These are phyloP conservation scores for Falcaria lacertinaria DNA, from an alignment of 2,888 invertebrate species.

Conservation along the genomic window DNA sequence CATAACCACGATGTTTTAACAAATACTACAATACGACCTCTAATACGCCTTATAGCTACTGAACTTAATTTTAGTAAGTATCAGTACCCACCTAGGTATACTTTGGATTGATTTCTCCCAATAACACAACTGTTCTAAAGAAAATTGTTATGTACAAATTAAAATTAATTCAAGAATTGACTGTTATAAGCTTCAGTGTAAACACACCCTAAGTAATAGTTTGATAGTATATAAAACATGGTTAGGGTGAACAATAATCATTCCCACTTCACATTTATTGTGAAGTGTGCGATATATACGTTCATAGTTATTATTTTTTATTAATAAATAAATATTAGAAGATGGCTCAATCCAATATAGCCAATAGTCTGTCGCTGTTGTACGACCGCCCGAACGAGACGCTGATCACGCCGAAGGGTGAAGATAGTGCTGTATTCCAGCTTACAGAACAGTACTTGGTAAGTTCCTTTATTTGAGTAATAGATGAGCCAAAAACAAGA, in stretches of 20 bases:
- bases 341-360: slow-evolving; percentile 36
- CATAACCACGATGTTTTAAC: too few species aligned
- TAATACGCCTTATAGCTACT: too few species aligned
- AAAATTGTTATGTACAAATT: too few species aligned
- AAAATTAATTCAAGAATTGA: too few species aligned
- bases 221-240: slow-evolving; percentile 19
- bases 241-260: slow-evolving; percentile 12
- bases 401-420: slow-evolving; percentile 81
- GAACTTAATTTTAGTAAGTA: too few species aligned
- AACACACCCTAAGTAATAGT: slow-evolving; percentile 1
- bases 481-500: too few species aligned
- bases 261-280: slow-evolving; percentile 61
- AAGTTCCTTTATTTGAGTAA: slow-evolving; percentile 38
- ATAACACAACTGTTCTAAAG: too few species aligned
- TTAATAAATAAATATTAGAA: slow-evolving; percentile 18
- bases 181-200: neutral
- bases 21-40: too few species aligned
- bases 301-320: slow-evolving; percentile 8
- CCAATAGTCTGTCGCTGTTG: slow-evolving; percentile 54
- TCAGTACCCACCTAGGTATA: too few species aligned
- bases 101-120: too few species aligned
- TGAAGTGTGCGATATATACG: slow-evolving; percentile 45
- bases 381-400: slow-evolving; percentile 82
- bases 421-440: slow-evolving; percentile 79
- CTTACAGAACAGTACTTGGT: slow-evolving; percentile 82